Base-by-base conservation (phyloP, 2,113 vertebrate species). In the Bubo scandiacus region DNA sequence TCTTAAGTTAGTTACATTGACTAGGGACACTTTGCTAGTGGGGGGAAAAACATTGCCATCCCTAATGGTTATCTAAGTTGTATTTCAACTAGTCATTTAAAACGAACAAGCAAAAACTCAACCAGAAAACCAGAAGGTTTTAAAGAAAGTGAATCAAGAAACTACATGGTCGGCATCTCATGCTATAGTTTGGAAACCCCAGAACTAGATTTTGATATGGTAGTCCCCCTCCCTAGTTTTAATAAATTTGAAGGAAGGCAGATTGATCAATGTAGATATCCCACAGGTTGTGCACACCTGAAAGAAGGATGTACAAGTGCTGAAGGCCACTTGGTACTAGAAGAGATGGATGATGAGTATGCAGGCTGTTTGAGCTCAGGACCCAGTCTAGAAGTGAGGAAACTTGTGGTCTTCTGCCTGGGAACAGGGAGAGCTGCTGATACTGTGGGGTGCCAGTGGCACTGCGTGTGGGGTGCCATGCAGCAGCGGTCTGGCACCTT, bases 381-480 rank as follows among this genome's bases (percentile, higher is more conserved):
- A 59, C 18, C 11, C 27, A 20, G 15, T 20, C 2, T 38, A 15
- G 1, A 65, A 68, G 12, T 58, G 42, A 62, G 47, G n/a, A 59
- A n/a, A 62, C 34, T 30, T 80, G 12, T 0, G 1, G 7, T 36
- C 8, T 78, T 71, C 36, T 84, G 23, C 51, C 14, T 7, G 20
- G 61, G 34, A 61, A 4, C 23, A 29, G 74, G 19, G 71, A 32
- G 19, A 21, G 12, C 23, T 59, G 23, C 49, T n/a, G 49, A 23
- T 42, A 20, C 27, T 61, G 34, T 73, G 67, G 15, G 7, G 6
- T 49, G 68, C 54, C 0, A 9, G 30, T 74, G 55, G 27, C 40
- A 20, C 32, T 5, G 13, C 4, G 0, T 43, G 36, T 15, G 30
- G 5, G 34, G 2, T 61, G 72, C 38, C 17, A 3, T 30, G n/a